Conservation (phyloP, 2,113 vertebrate species). For the Caretta caretta region DNA sequence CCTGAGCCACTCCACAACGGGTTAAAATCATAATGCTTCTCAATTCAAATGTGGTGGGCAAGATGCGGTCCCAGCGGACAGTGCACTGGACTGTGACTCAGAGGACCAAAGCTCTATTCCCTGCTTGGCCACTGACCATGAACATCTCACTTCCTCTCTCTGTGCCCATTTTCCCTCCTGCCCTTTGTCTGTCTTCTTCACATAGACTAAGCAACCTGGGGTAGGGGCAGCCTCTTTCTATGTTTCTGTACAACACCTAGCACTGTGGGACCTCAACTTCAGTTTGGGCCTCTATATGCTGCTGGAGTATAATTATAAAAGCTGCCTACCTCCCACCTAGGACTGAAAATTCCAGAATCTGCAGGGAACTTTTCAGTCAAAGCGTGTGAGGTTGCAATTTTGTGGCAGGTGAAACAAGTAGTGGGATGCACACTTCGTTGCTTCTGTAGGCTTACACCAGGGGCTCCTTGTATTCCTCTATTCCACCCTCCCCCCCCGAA, state of each 20-base stretch:
- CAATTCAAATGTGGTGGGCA: neutral
- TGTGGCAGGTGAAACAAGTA: neutral
- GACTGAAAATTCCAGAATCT: neutral
- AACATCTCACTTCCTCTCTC: neutral
- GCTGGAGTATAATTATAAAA: neutral
- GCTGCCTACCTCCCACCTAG: neutral
- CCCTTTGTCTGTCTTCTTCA: neutral
- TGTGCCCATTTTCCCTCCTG: neutral
- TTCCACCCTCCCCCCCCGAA: neutral
- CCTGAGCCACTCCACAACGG: neutral
- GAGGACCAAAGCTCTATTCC: neutral
- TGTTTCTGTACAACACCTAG: neutral
- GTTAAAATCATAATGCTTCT: rapidly evolving
- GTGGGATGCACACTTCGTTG: neutral
- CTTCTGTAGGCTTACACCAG: neutral
- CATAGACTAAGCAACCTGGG: neutral
- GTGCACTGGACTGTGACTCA: neutral
- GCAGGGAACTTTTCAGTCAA: neutral
- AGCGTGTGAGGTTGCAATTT: neutral
- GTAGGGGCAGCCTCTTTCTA: neutral
- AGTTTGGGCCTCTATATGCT: neutral
- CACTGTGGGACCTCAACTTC: neutral
- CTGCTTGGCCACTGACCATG: too few species aligned
- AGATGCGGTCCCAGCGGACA: neutral
- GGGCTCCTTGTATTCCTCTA: neutral